Conservation (phyloP, 2,113 vertebrate genomes). For the Colossoma macropomum region DNA sequence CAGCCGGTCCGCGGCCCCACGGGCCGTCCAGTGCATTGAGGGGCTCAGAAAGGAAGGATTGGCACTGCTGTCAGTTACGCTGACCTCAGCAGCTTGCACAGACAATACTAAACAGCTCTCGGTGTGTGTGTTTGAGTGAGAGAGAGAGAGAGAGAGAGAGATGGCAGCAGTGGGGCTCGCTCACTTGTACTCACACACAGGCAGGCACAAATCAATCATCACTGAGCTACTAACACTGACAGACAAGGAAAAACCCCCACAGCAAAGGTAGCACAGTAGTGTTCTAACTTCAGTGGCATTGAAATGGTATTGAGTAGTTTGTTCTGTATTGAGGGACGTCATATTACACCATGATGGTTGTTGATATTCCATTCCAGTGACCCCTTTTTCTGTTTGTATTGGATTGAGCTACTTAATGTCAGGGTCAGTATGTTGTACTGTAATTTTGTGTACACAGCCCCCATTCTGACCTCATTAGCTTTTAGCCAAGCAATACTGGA, state of each 20-base stretch:
- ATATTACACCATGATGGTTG: not conserved
- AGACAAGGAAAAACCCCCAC: not conserved
- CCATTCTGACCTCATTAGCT: not conserved
- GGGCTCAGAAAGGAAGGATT: conserved; percentile 51
- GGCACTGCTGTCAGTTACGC: conserved; percentile 40
- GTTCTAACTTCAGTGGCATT: not conserved
- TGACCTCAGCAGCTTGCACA: conserved; percentile 50
- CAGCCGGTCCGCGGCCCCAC: conserved; percentile 58
- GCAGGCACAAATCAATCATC: not conserved
- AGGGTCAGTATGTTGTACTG: no score
- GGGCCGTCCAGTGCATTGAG: conserved; percentile 63
- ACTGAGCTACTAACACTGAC: not conserved
- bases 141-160: conserved; percentile 23
- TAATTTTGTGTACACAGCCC: not conserved
- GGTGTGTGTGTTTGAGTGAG: conserved; percentile 5
- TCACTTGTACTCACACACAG: conserved; percentile 18
- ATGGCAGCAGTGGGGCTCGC: conserved; percentile 24
- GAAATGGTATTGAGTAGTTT: not conserved
- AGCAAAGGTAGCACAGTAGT: not conserved
- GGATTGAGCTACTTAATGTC: no score
- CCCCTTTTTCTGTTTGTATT: not conserved
- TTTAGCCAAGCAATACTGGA: not conserved
- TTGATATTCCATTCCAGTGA: not conserved
- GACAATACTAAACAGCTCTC: conserved; percentile 24
- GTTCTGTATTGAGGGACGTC: not conserved